Evolutionary conservation across 2,888 invertebrate species (phyloP), one percentile per base, ranked within the genome.

Genomic region (Cephus pygmeus): DNA sequence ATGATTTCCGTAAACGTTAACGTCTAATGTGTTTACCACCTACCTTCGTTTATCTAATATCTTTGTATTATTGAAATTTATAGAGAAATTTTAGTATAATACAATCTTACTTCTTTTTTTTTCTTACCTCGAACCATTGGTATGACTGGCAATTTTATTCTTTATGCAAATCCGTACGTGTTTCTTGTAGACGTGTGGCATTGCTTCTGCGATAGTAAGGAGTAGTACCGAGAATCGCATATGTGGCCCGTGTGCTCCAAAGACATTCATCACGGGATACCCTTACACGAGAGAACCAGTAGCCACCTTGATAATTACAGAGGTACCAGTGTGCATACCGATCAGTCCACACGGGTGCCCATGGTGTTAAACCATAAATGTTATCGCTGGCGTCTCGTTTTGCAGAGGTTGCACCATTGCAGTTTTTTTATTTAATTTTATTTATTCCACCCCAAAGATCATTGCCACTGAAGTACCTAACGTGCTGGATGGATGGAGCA

Each of bases 251-350:
- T 71, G 71, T 71, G 80, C 79, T 79, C 77, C 80, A 78, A 77
- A 77, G 77, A 79, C 81, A 79, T 81, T 85, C 80, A 81, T 81
- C 78, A 77, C 80, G 77, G 74, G 74, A 80, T 77, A 76, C 73
- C 76, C 80, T 75, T 31, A 71, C 73, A 69, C 75, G 73, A 69
- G 33, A 76, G 78, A 34, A 80, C 82, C 81, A 82, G 86, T 84
- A 84, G 86, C 81, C 69, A 77, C 69, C 80, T 75, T 79, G 81
- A 81, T 86, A 86, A 86, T 86, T 86, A 83, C 81, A 81, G 79
- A 80, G 79, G 69, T 81, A 77, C 80, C 77, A 80, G 75, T 77
- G 35, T 73, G 76, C 76, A 77, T 75, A 75, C 69, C 69, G 69
- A 40, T 31, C 71, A 31, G 12, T 71, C 33, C 33, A 71, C 71